Percentiles rank a stretch among this genome's conserved stretches.
These are phyloP conservation scores for Ischnus inquisitorius DNA, from an alignment of 2,888 invertebrate species.

Conservation along the genomic window DNA sequence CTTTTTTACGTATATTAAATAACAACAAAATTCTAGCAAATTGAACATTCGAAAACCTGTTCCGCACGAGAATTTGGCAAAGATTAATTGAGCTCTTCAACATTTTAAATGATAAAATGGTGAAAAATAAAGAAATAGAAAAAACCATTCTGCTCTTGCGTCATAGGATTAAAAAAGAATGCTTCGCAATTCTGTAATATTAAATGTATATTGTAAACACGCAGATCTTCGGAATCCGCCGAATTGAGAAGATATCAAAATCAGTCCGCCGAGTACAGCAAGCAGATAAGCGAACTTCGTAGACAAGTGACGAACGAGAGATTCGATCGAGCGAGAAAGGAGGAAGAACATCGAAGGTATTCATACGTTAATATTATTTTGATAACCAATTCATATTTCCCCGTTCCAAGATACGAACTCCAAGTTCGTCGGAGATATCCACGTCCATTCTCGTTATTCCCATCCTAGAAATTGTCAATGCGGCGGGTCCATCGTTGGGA, in stretches of 20 bases:
- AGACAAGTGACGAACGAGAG: constrained; percentile 87
- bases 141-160: neutral
- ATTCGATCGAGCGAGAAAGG: constrained; percentile 85
- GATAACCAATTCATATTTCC: neutral
- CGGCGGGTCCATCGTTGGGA: constrained; percentile 35
- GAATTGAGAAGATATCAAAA: constrained; percentile 86
- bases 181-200: neutral
- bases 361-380: neutral
- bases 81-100: too few relatives aligned
- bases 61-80: too few relatives aligned
- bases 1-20: too few relatives aligned
- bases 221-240: constrained; percentile 83
- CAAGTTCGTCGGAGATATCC: constrained; percentile 21
- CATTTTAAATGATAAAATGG: too few relatives aligned
- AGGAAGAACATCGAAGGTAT: constrained; percentile 84
- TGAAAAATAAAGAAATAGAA: neutral
- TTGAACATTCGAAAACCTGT: too few relatives aligned
- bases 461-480: constrained; percentile 59
- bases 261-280: constrained; percentile 86
- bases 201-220: neutral
- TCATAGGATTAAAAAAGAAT: neutral
- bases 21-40: too few relatives aligned
- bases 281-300: constrained; percentile 86
- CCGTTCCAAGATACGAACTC: constrained; percentile 10
- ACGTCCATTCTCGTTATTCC: constrained; percentile 37